Base-by-base conservation (phyloP, 2,113 vertebrate species). In the Synodontis membranacea region DNA sequence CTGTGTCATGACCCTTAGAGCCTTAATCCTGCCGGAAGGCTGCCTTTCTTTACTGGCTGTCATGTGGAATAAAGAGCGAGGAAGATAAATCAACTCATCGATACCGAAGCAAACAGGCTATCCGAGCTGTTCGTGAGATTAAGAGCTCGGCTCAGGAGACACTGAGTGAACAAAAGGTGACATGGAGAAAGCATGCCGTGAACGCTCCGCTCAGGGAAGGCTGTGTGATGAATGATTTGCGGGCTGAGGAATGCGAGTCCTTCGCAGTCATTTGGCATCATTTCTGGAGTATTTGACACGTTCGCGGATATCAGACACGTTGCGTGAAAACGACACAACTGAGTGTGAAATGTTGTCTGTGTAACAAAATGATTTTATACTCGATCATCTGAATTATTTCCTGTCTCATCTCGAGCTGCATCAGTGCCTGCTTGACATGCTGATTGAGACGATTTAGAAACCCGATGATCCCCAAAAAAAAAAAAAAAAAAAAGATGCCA, bases 1-100 rank as follows among this genome's bases (percentile, higher is more conserved):
- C 10, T 70, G 52, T 44, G 64, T 87, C 82, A 14, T 72, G 86
- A 84, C 11, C 39, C 82, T 87, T 75, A 81, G 56, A 81, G 19
- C 39, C 2, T 48, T 50, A 31, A 50, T 50, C 74, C 0, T 25
- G 42, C 70, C 70, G 89, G 37, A 92, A 91, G 89, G 87, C 88
- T 91, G 90, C 81, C 84, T 91, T 91, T 91, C 82, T 90, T 91
- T 86, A 87, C 48, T 70, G 6, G 15, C 85, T 14, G 23, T 74
- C 70, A 54, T 78, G 8, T 54, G 2, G 46, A 6, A 74, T 70
- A 62, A 66, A 88, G 31, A 88, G 14, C 14, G 50, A n/a, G n/a
- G 17, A 44, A 42, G 31, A 72, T 39, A 80, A 80, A 84, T 54
- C 84, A 84, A 72, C 82, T n/a, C 83, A 81, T 80, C 7, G 7